Base-by-base conservation (phyloP, 1,140 invertebrate genomes). In the Stenopsyche tienmushanensis region DNA sequence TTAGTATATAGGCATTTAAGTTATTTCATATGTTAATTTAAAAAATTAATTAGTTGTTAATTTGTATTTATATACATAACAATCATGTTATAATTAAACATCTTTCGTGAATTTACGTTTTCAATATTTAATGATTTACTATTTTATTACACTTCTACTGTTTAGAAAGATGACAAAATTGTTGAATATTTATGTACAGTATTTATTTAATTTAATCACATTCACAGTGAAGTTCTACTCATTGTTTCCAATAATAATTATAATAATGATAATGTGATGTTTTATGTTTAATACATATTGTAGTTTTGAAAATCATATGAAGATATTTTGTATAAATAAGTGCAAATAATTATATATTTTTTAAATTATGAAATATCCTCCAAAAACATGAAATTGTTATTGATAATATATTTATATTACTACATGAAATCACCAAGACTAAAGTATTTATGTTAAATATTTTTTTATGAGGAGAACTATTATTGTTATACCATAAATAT, bases 311-410 rank as follows among this genome's bases (percentile, higher is more conserved):
- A 57, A 2, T 39, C 5, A 58, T 13, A 25, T 47, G 41, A 57
- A 15, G 54, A 60, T 60, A 60, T 60, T 60, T 60, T 60, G 57
- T 60, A 60, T 41, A 60, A 60, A 44, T 60, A 60, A 60, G 57
- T 60, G 57, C 57, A 60, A 60, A 60, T 57, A 57, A 57, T 60
- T 60, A 60, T 58, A 55, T 57, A 60, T 60, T 60, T 60, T 60
- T 47, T 47, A 60, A 60, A 60, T 60, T 23, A 39, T 60, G 41
- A 60, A 34, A 13, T 34, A 34, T 7, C 29, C 29, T 34, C 29
- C 29, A 34, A 34, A 34, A 34, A 34, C 29, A 34, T 34, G 29
- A n/a, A n/a, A 34, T 34, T 34, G 29, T 34, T 34, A 47, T 47
- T 20, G 44, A 47, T 47, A 20, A 47, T 20, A 57, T 57, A 25